Evolutionary conservation across 2,888 invertebrate genomes (phyloP).

Genomic region (Nymphalis polychloros): DNA sequence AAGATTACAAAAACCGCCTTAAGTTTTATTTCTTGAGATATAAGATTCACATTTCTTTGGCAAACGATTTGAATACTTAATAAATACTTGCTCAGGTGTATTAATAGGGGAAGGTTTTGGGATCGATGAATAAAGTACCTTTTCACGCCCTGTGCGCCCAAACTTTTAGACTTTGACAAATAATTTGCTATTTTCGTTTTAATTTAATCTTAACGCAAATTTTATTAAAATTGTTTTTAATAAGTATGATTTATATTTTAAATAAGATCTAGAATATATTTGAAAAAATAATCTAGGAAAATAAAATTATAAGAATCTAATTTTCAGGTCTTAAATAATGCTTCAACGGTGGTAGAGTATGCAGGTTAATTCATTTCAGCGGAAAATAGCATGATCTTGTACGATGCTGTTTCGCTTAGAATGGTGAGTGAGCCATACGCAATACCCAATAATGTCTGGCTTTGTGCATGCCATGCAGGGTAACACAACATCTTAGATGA

Average conservation of each 20-base stretch:
- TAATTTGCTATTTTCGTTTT: conserved; percentile 8
- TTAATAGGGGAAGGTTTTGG: conserved; percentile 49
- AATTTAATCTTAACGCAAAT: not conserved
- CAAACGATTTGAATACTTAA: conserved; percentile 3
- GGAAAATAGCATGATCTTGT: too few species aligned
- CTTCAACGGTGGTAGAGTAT: too few species aligned
- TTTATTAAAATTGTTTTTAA: not conserved
- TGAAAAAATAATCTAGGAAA: too few species aligned
- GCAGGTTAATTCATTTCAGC: too few species aligned
- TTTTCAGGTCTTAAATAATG: too few species aligned
- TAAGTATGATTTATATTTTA: not conserved
- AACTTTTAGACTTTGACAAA: conserved; percentile 13
- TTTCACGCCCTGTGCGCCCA: conserved; percentile 23
- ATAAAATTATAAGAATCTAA: too few species aligned
- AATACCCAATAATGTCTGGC: too few species aligned
- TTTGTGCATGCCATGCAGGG: too few species aligned
- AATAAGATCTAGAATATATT: too few species aligned
- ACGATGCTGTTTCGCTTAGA: too few species aligned
- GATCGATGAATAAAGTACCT: conserved; percentile 45
- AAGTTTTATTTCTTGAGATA: not conserved
- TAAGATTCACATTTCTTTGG: conserved; percentile 26
- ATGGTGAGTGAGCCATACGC: too few species aligned
- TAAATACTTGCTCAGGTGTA: conserved; percentile 43
- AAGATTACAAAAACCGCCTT: conserved; percentile 15
- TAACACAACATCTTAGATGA: too few species aligned